Percentiles rank a stretch among this genome's conserved stretches.
phyloP scores from a whole-genome alignment of 2,888 invertebrate species.

The Empis livida region DNA sequence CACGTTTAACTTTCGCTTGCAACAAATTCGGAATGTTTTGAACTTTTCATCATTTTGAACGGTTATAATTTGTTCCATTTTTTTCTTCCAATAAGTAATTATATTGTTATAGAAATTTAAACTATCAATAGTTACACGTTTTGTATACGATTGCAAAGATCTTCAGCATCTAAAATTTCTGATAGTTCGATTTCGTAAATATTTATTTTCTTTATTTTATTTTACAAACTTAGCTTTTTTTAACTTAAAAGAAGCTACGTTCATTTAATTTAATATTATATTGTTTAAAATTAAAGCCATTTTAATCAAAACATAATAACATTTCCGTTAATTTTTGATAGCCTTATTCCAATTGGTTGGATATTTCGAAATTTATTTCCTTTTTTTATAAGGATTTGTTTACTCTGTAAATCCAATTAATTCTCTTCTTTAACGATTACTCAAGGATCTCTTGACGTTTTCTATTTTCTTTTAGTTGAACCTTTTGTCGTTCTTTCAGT shows the following conservation, averaged over 20 bases:
- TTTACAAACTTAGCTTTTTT: conserved; percentile 27
- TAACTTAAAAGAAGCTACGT: too few relatives aligned
- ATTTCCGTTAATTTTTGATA: conserved; percentile 42
- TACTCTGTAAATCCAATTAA: conserved; percentile 16
- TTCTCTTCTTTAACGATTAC: neutral
- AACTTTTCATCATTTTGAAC: conserved; percentile 45
- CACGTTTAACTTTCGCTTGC: conserved; percentile 75
- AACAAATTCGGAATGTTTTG: conserved; percentile 71
- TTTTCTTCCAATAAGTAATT: conserved; percentile 42
- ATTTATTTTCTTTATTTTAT: conserved; percentile 22
- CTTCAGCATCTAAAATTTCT: conserved; percentile 44
- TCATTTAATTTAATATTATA: conserved; percentile 34
- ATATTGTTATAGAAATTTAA: conserved; percentile 45
- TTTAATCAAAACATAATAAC: conserved; percentile 35
- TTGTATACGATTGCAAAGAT: conserved; percentile 36
- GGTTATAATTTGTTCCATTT: conserved; percentile 45
- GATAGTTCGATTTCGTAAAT: conserved; percentile 37
- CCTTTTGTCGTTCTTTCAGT: conserved; percentile 17
- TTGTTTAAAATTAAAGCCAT: conserved; percentile 24
- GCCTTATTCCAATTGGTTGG: conserved; percentile 42
- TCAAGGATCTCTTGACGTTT: conserved; percentile 3
- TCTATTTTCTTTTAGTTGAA: conserved; percentile 12
- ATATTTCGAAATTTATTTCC: conserved; percentile 35
- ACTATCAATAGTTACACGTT: conserved; percentile 40
- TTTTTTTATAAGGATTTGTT: conserved; percentile 17